These are phyloP conservation scores for Alaudala cheleensis DNA, from an alignment of 2,113 vertebrate species.

Conservation along the genomic window DNA sequence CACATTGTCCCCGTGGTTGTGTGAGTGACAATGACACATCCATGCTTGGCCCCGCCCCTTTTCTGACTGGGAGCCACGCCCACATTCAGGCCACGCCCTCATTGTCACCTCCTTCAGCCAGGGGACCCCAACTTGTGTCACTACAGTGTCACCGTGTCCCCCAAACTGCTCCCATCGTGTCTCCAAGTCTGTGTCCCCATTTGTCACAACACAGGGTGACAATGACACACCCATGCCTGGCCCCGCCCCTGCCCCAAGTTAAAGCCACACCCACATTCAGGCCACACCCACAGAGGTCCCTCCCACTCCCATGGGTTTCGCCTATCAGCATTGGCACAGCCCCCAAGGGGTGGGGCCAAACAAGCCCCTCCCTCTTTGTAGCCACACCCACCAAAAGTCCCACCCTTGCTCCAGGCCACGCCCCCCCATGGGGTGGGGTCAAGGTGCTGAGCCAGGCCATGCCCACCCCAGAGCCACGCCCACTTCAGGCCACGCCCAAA, in stretches of 20 bases:
- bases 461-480: background rate
- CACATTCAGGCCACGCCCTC: no score
- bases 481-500: background rate
- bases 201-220: background rate
- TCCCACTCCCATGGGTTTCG: accelerated
- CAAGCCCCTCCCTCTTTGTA: accelerated
- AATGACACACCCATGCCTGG: background rate
- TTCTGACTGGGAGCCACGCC: no score
- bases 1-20: no score
- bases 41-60: no score
- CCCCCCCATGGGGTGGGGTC: background rate
- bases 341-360: background rate
- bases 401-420: background rate
- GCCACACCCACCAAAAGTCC: background rate
- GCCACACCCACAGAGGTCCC: background rate
- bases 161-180: background rate
- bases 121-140: no score
- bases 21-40: no score
- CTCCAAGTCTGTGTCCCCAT: background rate
- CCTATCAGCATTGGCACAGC: background rate
- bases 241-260: accelerated
- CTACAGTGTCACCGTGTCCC: no score
- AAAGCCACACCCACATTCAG: background rate
- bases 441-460: background rate
- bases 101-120: no score